These are phyloP conservation scores for Parotia lawesii DNA, from an alignment of 2,113 vertebrate species.

Conservation along the genomic window DNA sequence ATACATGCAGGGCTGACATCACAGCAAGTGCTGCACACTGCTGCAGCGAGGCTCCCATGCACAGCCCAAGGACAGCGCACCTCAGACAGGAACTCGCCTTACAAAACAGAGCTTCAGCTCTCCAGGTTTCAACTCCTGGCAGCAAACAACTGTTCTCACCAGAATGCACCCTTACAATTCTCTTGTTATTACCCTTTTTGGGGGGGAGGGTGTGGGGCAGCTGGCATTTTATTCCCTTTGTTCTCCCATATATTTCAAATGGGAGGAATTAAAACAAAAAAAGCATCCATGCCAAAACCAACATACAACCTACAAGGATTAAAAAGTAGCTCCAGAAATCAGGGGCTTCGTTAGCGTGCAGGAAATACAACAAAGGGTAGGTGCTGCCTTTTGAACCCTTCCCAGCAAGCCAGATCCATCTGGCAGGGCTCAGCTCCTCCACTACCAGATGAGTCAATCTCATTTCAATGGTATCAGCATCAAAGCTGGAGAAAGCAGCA, in stretches of 20 bases:
- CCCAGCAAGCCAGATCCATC: background rate
- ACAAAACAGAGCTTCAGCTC: background rate
- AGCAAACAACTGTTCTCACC: background rate
- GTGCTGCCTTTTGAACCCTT: conserved; percentile 38
- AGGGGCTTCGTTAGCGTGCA: background rate
- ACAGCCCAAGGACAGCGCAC: background rate
- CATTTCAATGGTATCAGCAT: background rate
- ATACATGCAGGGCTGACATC: background rate
- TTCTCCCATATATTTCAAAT: background rate
- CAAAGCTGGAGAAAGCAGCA: background rate
- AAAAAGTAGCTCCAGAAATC: background rate
- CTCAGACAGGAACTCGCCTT: background rate
- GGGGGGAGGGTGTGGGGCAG: background rate
- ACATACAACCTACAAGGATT: background rate
- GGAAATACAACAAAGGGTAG: conserved; percentile 35
- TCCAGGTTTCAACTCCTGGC: background rate
- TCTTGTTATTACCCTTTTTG: background rate
- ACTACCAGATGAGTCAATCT: background rate
- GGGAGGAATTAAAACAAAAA: background rate
- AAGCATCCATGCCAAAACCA: background rate
- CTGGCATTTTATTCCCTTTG: background rate
- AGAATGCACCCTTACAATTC: background rate
- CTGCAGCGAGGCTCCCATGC: background rate
- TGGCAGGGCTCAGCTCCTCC: background rate
- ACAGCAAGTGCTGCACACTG: accelerated